Percentiles rank a stretch among this genome's conserved stretches.
phyloP scores from a whole-genome alignment of 1,140 invertebrate genomes.

The Apis florea region DNA sequence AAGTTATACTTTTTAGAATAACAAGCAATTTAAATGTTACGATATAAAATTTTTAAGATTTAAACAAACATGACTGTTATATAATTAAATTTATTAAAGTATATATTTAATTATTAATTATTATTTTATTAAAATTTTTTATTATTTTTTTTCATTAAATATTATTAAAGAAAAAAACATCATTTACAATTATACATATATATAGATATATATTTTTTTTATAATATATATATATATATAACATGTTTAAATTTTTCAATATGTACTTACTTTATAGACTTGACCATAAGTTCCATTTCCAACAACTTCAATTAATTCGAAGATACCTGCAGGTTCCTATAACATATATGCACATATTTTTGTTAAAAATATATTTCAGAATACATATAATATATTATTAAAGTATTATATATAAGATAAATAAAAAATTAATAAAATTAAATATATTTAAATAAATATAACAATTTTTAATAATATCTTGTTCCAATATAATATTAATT shows the following conservation, averaged over 20 bases:
- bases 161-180: not conserved
- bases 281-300: conserved; percentile 99
- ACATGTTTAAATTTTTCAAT: not conserved
- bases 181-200: too few relatives aligned
- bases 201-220: too few relatives aligned
- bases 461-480: too few relatives aligned
- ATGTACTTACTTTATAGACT: conserved; percentile 96
- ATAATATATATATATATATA: too few relatives aligned
- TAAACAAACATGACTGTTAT: not conserved
- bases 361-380: not conserved
- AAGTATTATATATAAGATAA: too few relatives aligned
- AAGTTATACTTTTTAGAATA: not conserved
- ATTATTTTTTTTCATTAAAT: not conserved
- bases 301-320: conserved; percentile 99
- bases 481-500: too few relatives aligned
- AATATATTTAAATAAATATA: too few relatives aligned
- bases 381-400: not conserved
- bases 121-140: not conserved
- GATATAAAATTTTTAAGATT: too few relatives aligned
- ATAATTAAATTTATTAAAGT: not conserved
- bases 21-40: not conserved
- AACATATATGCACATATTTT: conserved; percentile 60
- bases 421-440: too few relatives aligned
- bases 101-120: not conserved
- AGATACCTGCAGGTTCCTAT: conserved; percentile 99